phyloP scores from a whole-genome alignment of 2,888 invertebrate genomes.

The Leptinotarsa peninsularis region DNA sequence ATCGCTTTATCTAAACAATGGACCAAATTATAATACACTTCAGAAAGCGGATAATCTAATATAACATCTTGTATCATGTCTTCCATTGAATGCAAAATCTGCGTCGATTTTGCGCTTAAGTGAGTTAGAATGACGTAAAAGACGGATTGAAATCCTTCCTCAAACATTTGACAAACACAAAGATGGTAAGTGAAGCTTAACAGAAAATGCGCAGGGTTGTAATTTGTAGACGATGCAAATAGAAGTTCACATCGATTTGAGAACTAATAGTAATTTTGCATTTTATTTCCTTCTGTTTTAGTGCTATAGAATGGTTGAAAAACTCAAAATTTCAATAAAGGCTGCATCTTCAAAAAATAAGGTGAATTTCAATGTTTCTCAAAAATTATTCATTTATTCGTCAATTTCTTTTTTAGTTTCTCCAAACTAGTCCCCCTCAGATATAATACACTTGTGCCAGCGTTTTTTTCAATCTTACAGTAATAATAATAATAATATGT shows the following conservation, averaged over 20 bases:
- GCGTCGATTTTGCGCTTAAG: conserved; percentile 57
- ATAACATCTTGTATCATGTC: conserved; percentile 40
- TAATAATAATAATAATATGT: no score
- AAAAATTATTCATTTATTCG: no score
- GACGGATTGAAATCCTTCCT: not conserved
- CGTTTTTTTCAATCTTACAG: no score
- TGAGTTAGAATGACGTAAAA: conserved; percentile 55
- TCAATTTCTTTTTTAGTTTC: no score
- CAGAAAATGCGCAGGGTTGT: conserved; percentile 2
- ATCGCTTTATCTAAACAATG: conserved; percentile 39
- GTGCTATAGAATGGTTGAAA: no score
- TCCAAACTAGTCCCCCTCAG: no score
- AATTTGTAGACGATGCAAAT: not conserved
- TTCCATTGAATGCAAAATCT: conserved; percentile 41
- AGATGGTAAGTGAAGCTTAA: not conserved
- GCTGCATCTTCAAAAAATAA: no score
- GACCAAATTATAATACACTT: conserved; percentile 38
- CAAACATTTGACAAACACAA: conserved; percentile 13
- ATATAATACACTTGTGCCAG: no score
- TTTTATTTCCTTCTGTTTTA: no score
- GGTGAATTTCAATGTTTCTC: no score
- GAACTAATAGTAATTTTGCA: no score
- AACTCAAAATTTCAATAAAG: no score
- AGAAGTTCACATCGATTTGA: not conserved
- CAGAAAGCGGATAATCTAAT: conserved; percentile 45